phyloP scores from a whole-genome alignment of 1,140 invertebrate species.

The Aphis gossypii region DNA sequence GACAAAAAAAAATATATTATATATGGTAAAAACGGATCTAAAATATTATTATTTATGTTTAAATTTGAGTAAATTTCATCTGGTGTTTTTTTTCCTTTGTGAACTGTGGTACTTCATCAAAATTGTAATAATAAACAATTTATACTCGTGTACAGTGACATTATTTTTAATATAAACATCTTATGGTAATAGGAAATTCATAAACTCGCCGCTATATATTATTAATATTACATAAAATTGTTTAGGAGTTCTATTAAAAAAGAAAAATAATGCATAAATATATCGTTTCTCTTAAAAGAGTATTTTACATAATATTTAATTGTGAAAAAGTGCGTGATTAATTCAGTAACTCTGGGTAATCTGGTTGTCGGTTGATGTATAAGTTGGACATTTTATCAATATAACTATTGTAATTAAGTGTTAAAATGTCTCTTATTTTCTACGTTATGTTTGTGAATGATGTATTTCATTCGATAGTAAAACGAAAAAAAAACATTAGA shows the following conservation, averaged over 20 bases:
- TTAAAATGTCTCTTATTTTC: background rate
- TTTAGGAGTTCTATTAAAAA: background rate
- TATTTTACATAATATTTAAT: background rate
- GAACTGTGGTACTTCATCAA: background rate
- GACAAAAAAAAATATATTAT: background rate
- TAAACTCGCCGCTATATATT: background rate
- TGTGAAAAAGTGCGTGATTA: background rate
- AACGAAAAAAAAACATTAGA: background rate
- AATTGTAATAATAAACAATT: background rate
- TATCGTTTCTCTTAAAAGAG: background rate
- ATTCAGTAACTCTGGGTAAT: background rate
- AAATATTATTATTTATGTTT: background rate
- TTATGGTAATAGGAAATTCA: constrained; percentile 7
- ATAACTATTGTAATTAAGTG: background rate
- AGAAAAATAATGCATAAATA: background rate
- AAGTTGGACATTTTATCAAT: background rate
- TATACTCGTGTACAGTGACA: background rate
- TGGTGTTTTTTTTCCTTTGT: background rate
- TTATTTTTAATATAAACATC: constrained; percentile 12
- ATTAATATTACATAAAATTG: background rate
- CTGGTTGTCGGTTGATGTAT: background rate
- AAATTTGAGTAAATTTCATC: background rate
- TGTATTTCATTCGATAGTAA: background rate
- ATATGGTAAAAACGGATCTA: background rate
- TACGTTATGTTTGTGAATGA: background rate